These are phyloP conservation scores for Acleris laterana DNA, from an alignment of 2,888 invertebrate species.

Conservation along the genomic window DNA sequence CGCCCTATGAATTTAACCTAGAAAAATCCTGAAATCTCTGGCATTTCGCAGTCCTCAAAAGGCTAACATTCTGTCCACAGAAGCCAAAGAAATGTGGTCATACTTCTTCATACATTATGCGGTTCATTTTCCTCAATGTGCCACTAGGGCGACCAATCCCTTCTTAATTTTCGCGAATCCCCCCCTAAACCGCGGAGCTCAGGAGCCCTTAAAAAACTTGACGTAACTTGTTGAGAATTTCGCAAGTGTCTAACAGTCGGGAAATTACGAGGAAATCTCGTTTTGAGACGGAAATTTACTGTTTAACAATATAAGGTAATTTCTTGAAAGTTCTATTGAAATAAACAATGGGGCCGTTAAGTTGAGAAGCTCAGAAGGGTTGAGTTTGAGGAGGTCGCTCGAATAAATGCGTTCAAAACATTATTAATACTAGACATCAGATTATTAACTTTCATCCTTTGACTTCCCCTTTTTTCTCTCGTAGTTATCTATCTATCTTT, in stretches of 20 bases:
- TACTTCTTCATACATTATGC: slow-evolving; percentile 5
- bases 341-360: slow-evolving; percentile 32
- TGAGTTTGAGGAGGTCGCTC: slow-evolving; percentile 27
- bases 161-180: slow-evolving; percentile 17
- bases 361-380: slow-evolving; percentile 20
- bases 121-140: slow-evolving; percentile 3
- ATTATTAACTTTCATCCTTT: too few species aligned
- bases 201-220: slow-evolving; percentile 29
- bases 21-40: slow-evolving; percentile 1
- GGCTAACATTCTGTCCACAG: neutral
- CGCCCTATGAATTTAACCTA: slow-evolving; percentile 26
- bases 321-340: slow-evolving; percentile 34
- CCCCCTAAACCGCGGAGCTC: slow-evolving; percentile 8
- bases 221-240: slow-evolving; percentile 32
- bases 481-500: too few species aligned
- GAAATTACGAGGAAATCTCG: slow-evolving; percentile 31
- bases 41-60: neutral
- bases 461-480: too few species aligned
- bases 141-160: slow-evolving; percentile 6
- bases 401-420: slow-evolving; percentile 17
- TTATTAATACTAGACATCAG: neutral
- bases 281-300: slow-evolving; percentile 30
- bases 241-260: slow-evolving; percentile 28
- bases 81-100: neutral
- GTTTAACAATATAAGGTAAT: slow-evolving; percentile 38